Percentiles rank a stretch among this genome's conserved stretches.
Conservation (phyloP, 2,797 vertebrate species). For the Acipenser ruthenus region DNA sequence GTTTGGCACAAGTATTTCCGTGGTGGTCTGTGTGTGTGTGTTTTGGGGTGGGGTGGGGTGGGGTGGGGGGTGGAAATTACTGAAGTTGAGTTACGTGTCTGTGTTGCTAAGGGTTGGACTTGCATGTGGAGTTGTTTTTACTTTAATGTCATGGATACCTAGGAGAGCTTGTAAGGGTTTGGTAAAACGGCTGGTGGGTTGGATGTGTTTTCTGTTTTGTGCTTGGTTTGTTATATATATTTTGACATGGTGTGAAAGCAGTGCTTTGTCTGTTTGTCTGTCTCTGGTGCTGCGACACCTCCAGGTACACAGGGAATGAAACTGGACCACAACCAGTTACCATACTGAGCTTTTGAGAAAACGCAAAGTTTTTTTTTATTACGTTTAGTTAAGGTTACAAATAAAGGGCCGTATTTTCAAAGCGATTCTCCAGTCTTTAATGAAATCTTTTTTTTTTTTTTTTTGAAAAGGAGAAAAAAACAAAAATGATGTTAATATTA, state of each 20-base stretch:
- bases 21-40: neutral
- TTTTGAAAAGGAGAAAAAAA: no score
- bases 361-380: no score
- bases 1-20: no score
- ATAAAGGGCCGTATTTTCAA: no score
- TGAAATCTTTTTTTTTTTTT: no score
- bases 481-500: no score
- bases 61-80: neutral
- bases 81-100: conserved; percentile 16
- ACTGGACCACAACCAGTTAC: no score
- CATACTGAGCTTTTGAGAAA: no score
- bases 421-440: no score
- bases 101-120: conserved; percentile 18
- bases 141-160: conserved; percentile 17
- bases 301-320: no score
- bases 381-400: no score
- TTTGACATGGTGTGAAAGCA: neutral
- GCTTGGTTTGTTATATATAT: neutral
- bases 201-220: conserved; percentile 7
- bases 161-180: conserved; percentile 5
- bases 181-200: conserved; percentile 5
- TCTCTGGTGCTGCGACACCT: no score
- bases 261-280: neutral
- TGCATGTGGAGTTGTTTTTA: conserved; percentile 31
- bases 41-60: neutral